These are phyloP conservation scores for Epizoanthus illoricatus DNA, from an alignment of 92 coral and sea anemone species.

Conservation along the genomic window DNA sequence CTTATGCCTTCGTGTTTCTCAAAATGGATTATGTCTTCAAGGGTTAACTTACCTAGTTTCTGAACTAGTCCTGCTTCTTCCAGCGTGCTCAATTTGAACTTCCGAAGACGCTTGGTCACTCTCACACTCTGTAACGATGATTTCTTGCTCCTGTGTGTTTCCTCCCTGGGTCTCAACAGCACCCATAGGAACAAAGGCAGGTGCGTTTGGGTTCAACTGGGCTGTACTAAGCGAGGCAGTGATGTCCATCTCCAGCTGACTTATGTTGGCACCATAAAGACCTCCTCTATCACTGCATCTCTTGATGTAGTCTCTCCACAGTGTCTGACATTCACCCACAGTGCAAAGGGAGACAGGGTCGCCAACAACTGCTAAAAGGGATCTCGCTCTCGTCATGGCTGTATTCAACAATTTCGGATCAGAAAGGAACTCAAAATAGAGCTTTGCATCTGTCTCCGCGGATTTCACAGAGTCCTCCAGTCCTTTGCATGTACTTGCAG, in stretches of 20 bases:
- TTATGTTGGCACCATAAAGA: conserved; percentile 67
- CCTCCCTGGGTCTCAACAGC: background rate
- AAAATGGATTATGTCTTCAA: too few relatives aligned
- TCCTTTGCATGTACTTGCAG: conserved; percentile 60
- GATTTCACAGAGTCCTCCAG: conserved; percentile 42
- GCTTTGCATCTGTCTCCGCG: conserved; percentile 48
- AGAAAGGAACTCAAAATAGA: conserved; percentile 73
- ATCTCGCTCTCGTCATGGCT: conserved; percentile 92
- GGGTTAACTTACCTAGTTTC: too few relatives aligned
- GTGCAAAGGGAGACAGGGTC: conserved; percentile 93
- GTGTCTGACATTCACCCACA: conserved; percentile 71
- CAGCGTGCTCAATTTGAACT: too few relatives aligned
- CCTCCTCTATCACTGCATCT: conserved; percentile 60
- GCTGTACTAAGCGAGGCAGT: conserved; percentile 25
- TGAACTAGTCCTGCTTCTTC: too few relatives aligned
- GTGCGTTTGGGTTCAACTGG: conserved; percentile 73
- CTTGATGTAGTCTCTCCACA: conserved; percentile 78
- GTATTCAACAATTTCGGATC: conserved; percentile 85
- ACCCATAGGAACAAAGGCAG: conserved; percentile 56
- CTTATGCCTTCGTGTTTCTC: too few relatives aligned
- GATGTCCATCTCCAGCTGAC: conserved; percentile 54
- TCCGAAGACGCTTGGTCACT: background rate
- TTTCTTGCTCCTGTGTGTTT: background rate
- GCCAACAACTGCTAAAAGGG: conserved; percentile 89
- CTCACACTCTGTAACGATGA: background rate